Conservation (phyloP, 2,113 vertebrate genomes). For the Epinephelus moara region DNA sequence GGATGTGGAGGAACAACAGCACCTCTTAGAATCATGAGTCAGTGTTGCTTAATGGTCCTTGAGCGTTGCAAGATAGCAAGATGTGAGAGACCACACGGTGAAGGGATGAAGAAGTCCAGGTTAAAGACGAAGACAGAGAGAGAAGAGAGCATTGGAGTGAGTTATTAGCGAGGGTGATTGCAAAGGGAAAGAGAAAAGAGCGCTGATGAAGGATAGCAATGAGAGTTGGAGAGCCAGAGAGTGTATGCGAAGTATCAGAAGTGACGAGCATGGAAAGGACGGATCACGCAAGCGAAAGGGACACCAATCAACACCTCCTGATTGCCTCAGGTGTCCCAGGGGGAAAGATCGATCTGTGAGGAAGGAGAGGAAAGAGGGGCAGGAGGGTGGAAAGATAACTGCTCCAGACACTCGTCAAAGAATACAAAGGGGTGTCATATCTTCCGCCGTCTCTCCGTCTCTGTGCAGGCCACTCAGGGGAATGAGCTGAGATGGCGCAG, state of each 20-base stretch:
- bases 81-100: conserved; percentile 29
- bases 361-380: conserved; percentile 29
- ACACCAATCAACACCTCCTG: conserved; percentile 82
- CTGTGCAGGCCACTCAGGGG: conserved; percentile 38
- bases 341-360: conserved; percentile 67
- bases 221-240: conserved; percentile 48
- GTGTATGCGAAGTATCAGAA: conserved; percentile 39
- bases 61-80: conserved; percentile 16
- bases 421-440: conserved; percentile 69
- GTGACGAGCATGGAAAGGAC: conserved; percentile 74
- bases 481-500: conserved; percentile 31
- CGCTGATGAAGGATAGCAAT: conserved; percentile 42
- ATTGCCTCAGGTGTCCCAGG: conserved; percentile 77
- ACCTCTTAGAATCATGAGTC: conserved; percentile 11
- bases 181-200: conserved; percentile 22
- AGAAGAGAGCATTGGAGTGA: conserved; percentile 24
- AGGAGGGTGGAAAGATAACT: conserved; percentile 51
- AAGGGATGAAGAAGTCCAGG: conserved; percentile 29
- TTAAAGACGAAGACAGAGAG: conserved; percentile 26
- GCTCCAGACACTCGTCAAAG: conserved; percentile 50
- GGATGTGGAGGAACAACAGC: background rate
- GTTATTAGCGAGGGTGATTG: conserved; percentile 51
- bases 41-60: conserved; percentile 36
- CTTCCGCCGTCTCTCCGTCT: conserved; percentile 28
- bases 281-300: conserved; percentile 67